Evolutionary conservation across 2,797 vertebrate genomes (phyloP), one percentile per base, ranked within the genome.

Genomic region (Hipposideros larvatus): DNA sequence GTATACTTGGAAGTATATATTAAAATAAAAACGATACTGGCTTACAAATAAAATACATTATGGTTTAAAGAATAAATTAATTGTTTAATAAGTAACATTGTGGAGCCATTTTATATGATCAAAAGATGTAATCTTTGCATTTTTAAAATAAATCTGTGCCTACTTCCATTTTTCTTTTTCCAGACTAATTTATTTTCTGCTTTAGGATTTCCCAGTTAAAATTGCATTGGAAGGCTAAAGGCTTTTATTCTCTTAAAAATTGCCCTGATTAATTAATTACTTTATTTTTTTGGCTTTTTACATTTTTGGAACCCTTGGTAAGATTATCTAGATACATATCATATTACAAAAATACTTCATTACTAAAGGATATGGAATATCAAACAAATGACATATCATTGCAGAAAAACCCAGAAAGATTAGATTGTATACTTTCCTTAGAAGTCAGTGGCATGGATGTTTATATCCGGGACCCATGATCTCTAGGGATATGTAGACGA

Each of bases 161-260:
- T 87, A 46, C 37, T 63, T 41, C 1, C 11, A 21, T 16, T 0
- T 95, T 31, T 95, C 14, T 48, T 18, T 96, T 82, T 66, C 9
- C 15, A 86, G 10, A 8, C 16, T 95, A 83, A 70, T 9, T 3
- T 84, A n/a, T 65, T 96, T 92, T 94, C 26, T 91, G 4, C 75
- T 96, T 95, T 90, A 91, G 82, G 15, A 55, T 96, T 95, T 95
- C 24, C 24, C 63, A 43, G 90, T 86, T 65, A 95, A 51, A 51
- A 82, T 87, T 94, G 63, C 31, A 61, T 75, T 78, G 66, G 77
- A 97, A 84, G 37, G 13, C 28, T 53, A 28, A 82, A 57, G 80
- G 2, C 66, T 93, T 90, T 96, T 96, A 94, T 78, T 70, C 48
- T 11, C 59, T 95, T 92, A 84, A 87, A 78, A 97, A 71, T 71